Evolutionary conservation across 1,140 invertebrate species (phyloP).

Genomic region (Cheumatopsyche charites): DNA sequence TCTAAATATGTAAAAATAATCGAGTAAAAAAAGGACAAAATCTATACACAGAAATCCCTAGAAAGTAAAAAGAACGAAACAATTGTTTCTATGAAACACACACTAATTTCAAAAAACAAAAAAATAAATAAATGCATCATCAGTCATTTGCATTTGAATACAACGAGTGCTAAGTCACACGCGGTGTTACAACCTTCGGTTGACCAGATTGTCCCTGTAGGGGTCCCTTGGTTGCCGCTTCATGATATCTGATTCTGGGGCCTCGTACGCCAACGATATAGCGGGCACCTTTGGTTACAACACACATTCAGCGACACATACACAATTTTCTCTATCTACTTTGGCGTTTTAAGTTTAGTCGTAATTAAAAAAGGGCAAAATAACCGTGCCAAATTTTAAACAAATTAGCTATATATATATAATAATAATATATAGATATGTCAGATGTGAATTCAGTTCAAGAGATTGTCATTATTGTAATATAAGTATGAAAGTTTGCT

Average conservation of each 20-base stretch:
- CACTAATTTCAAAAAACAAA: too few relatives aligned
- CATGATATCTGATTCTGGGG: conserved; percentile 96
- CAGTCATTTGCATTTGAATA: conserved; percentile 48
- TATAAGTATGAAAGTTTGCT: neutral
- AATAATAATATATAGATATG: too few relatives aligned
- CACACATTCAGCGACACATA: conserved; percentile 49
- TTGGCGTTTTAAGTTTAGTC: conserved; percentile 4
- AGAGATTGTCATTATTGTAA: neutral
- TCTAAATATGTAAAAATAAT: conserved; percentile 19
- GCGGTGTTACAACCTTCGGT: conserved; percentile 75
- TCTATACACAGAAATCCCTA: conserved; percentile 17
- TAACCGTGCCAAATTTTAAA: conserved; percentile 31
- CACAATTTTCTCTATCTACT: conserved; percentile 29
- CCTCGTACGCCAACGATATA: conserved; percentile 96
- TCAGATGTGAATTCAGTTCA: conserved; percentile 33
- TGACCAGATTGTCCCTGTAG: conserved; percentile 93
- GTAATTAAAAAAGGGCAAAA: conserved; percentile 21
- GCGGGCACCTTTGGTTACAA: conserved; percentile 81
- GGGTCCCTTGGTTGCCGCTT: conserved; percentile 94
- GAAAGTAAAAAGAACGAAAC: too few relatives aligned
- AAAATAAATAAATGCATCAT: conserved; percentile 43
- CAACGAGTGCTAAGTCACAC: conserved; percentile 47
- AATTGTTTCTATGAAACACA: conserved; percentile 38
- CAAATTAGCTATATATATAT: conserved; percentile 33
- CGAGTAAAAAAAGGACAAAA: conserved; percentile 1